Conservation (phyloP, 2,797 vertebrate genomes). For the Etheostoma perlongum region DNA sequence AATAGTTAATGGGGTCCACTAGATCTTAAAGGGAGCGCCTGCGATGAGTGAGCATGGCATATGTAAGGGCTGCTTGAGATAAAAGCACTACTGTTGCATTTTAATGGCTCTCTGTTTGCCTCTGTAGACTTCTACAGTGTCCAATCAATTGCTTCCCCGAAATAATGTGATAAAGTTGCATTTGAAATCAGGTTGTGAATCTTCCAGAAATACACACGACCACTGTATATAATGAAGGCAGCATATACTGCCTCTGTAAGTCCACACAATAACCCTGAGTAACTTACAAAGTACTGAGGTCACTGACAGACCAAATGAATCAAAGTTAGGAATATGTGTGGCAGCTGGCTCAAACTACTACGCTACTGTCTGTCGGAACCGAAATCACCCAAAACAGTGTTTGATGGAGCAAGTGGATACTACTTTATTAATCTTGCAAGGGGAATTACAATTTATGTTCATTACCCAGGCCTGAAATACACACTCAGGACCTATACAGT, state of each 20-base stretch:
- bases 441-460: too few relatives aligned
- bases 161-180: slow-evolving; percentile 7
- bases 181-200: slow-evolving; percentile 21
- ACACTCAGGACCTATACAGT: too few relatives aligned
- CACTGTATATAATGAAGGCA: not conserved
- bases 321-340: not conserved
- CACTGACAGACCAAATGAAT: not conserved
- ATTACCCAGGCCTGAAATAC: too few relatives aligned
- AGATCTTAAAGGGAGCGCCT: slow-evolving; percentile 5
- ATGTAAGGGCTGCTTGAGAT: slow-evolving; percentile 37
- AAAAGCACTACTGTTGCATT: slow-evolving; percentile 25
- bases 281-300: not conserved
- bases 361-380: too few relatives aligned
- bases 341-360: not conserved
- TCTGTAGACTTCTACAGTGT: slow-evolving; percentile 17
- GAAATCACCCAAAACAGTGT: too few relatives aligned
- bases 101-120: slow-evolving; percentile 48
- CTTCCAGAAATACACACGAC: slow-evolving; percentile 10
- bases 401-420: too few relatives aligned
- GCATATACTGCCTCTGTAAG: not conserved
- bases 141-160: slow-evolving; percentile 30
- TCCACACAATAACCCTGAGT: not conserved
- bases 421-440: too few relatives aligned
- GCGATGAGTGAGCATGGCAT: slow-evolving; percentile 44
- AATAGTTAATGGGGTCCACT: slow-evolving; percentile 42